Conservation (phyloP, 2,797 vertebrate genomes). For the Atherinosoma microstoma region DNA sequence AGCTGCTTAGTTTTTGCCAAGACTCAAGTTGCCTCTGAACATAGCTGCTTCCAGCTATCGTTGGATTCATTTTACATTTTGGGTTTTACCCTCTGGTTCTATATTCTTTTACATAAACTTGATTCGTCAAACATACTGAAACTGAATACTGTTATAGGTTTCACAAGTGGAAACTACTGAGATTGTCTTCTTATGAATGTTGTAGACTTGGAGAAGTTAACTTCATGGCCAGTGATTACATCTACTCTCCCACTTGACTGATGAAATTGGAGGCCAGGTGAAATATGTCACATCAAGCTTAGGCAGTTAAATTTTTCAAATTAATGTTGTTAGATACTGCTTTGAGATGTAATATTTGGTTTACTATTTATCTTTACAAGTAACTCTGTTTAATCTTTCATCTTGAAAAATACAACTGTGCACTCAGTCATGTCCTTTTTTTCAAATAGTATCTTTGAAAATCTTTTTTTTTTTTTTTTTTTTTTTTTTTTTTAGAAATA, state of each 20-base stretch:
- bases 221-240: constrained; percentile 76
- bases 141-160: constrained; percentile 66
- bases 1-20: constrained; percentile 36
- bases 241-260: constrained; percentile 26
- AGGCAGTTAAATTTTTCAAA: constrained; percentile 63
- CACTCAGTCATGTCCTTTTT: constrained; percentile 37
- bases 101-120: constrained; percentile 41
- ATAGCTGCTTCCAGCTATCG: constrained; percentile 52
- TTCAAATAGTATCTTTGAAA: constrained; percentile 56
- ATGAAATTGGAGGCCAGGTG: constrained; percentile 44
- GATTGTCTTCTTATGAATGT: constrained; percentile 60
- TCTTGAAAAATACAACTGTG: constrained; percentile 42
- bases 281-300: constrained; percentile 56
- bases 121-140: constrained; percentile 49
- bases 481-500: constrained; percentile 67
- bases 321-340: constrained; percentile 44
- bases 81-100: constrained; percentile 42
- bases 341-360: constrained; percentile 54
- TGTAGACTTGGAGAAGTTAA: constrained; percentile 39
- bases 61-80: constrained; percentile 52
- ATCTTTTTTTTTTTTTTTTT: no score
- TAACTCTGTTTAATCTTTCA: constrained; percentile 53
- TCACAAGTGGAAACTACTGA: constrained; percentile 48
- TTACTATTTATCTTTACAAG: constrained; percentile 54
- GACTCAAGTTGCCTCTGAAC: constrained; percentile 40